Conservation (phyloP, 1,140 invertebrate species). For the Eurosta solidaginis region DNA sequence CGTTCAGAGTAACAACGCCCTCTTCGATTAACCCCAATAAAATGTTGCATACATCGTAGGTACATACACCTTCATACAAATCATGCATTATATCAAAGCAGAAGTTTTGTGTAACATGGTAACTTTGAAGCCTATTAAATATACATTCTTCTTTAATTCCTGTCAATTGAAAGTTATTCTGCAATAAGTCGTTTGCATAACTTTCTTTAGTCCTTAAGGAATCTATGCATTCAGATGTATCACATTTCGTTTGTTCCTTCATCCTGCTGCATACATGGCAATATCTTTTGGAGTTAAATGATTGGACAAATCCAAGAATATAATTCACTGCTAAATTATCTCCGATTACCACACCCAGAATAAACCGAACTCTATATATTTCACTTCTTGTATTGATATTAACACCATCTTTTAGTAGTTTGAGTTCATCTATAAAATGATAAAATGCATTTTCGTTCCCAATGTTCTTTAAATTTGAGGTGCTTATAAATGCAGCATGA, state of each 20-base stretch:
- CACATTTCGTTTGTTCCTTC: slow-evolving; percentile 31
- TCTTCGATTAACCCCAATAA: too few species aligned
- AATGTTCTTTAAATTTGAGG: background rate
- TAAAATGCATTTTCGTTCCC: background rate
- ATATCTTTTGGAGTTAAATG: slow-evolving; percentile 43
- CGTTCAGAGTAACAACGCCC: too few species aligned
- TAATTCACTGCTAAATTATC: too few species aligned
- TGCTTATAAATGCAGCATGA: background rate
- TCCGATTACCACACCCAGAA: too few species aligned
- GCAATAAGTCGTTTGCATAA: background rate
- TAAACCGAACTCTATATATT: too few species aligned
- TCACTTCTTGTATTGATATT: too few species aligned
- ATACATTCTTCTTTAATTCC: background rate
- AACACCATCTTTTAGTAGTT: slow-evolving; percentile 13
- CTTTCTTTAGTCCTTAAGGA: background rate
- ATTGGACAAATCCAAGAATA: slow-evolving; percentile 43
- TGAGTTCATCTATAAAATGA: background rate
- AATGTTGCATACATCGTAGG: too few species aligned
- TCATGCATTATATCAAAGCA: too few species aligned
- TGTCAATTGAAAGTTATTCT: too few species aligned
- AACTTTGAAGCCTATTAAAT: too few species aligned
- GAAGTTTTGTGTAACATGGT: too few species aligned
- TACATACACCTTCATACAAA: too few species aligned
- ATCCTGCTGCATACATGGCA: slow-evolving; percentile 44
- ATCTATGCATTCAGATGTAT: slow-evolving; percentile 32